Conservation (phyloP, 2,888 invertebrate species). For the Eupithecia vulgata region DNA sequence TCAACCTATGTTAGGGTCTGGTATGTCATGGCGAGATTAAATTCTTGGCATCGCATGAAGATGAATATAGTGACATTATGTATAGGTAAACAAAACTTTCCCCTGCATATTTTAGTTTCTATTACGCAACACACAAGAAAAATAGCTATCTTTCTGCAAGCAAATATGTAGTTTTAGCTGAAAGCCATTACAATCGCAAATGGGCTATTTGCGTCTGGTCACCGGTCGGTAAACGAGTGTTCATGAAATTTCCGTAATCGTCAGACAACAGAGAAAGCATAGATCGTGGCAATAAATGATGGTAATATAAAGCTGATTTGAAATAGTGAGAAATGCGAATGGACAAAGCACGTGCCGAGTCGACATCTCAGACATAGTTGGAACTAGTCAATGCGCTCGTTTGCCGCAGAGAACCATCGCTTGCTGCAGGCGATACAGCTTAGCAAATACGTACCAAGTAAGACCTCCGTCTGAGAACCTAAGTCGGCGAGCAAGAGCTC, state of each 20-base stretch:
- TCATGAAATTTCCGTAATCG: slow-evolving; percentile 48
- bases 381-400: slow-evolving; percentile 16
- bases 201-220: slow-evolving; percentile 54
- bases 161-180: slow-evolving; percentile 33
- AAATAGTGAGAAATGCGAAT: slow-evolving; percentile 52
- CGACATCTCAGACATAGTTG: slow-evolving; percentile 41
- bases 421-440: slow-evolving; percentile 17
- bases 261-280: slow-evolving; percentile 61
- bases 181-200: slow-evolving; percentile 50
- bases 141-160: slow-evolving; percentile 32
- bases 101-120: slow-evolving; percentile 30
- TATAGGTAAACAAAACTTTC: slow-evolving; percentile 43
- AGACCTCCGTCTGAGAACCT: slow-evolving; percentile 30
- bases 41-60: slow-evolving; percentile 50
- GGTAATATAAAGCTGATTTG: slow-evolving; percentile 56
- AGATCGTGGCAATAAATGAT: slow-evolving; percentile 58
- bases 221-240: slow-evolving; percentile 39
- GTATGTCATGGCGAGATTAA: slow-evolving; percentile 56
- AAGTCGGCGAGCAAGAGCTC: slow-evolving; percentile 37
- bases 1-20: slow-evolving; percentile 57
- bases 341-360: slow-evolving; percentile 45
- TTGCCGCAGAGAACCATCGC: slow-evolving; percentile 13
- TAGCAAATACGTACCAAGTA: slow-evolving; percentile 19
- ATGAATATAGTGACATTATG: slow-evolving; percentile 50
- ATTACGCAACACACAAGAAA: slow-evolving; percentile 28